Evolutionary conservation across 2,888 invertebrate species (phyloP), one percentile per base, ranked within the genome.

Genomic region (Macrophya alboannulata): DNA sequence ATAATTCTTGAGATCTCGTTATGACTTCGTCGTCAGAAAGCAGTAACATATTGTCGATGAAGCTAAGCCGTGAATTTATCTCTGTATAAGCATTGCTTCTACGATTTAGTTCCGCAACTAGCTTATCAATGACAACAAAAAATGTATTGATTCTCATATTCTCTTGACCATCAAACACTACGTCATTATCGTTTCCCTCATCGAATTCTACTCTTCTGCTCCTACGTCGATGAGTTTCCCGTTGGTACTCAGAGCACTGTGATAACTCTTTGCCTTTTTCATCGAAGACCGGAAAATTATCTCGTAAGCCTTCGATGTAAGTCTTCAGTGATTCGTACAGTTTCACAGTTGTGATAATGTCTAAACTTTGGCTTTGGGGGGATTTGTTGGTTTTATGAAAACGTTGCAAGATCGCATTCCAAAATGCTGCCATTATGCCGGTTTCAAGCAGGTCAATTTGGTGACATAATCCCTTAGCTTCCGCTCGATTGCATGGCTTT

Each of bases 381-480:
- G 72, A 86, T 74, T 86, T 87, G 82, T 86, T 86, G 21, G 84
- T 85, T 86, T 87, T 86, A 55, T 87, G 51, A 74, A 86, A 87
- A 68, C 86, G 86, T 85, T 87, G 72, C 77, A 87, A 81, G 84
- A 87, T 87, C 85, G 87, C 86, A 85, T 72, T 87, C 87, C 86
- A 87, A 83, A 82, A 79, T 74, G 86, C 84, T 40, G 51, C 74
- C 87, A 87, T 86, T 86, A 87, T 86, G 65, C 85, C 86, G 68
- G 83, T 87, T 85, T 87, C 86, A 43, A 87, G 83, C 71, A 84
- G 74, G 48, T 83, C 86, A 84, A 87, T 85, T 87, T 85, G 85
- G 84, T 76, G 85, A 74, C 81, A 85, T 79, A 87, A 87, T 51
- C 82, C 85, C 62, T 86, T 84, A 84, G 88, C 87, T 84, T 87